Conservation (phyloP, 2,888 invertebrate genomes). For the Esperia sulphurella region DNA sequence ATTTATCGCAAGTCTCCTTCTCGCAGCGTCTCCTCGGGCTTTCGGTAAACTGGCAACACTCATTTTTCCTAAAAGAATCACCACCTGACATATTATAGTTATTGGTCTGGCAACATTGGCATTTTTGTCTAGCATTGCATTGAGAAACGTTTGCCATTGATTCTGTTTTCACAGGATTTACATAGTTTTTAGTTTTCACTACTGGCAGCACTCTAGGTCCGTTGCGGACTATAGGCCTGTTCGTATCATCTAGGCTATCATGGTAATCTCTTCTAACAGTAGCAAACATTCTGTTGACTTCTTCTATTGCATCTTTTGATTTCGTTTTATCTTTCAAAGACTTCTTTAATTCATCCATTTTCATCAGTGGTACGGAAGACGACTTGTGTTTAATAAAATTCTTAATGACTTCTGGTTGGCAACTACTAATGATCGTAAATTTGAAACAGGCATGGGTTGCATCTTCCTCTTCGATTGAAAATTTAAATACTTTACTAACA, state of each 20-base stretch:
- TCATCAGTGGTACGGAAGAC: slow-evolving; percentile 68
- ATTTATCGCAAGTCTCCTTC: slow-evolving; percentile 32
- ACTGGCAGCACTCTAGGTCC: slow-evolving; percentile 65
- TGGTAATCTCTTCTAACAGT: slow-evolving; percentile 35
- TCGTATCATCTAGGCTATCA: slow-evolving; percentile 26
- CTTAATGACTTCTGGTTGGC: slow-evolving; percentile 32
- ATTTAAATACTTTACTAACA: slow-evolving; percentile 41
- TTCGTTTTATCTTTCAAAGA: slow-evolving; percentile 49
- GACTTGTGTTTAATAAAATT: slow-evolving; percentile 54
- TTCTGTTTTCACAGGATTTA: neutral
- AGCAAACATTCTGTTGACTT: slow-evolving; percentile 68
- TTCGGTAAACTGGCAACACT: slow-evolving; percentile 27
- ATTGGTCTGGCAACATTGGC: slow-evolving; percentile 37
- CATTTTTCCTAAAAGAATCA: slow-evolving; percentile 35
- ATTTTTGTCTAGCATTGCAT: slow-evolving; percentile 12
- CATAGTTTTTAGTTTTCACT: slow-evolving; percentile 37
- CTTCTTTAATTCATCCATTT: slow-evolving; percentile 59
- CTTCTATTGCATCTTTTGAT: slow-evolving; percentile 61
- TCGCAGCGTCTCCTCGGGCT: neutral
- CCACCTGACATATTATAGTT: slow-evolving; percentile 50
- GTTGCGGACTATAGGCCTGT: slow-evolving; percentile 50
- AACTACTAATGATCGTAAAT: slow-evolving; percentile 41
- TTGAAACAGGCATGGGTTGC: slow-evolving; percentile 27
- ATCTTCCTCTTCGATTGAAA: slow-evolving; percentile 38
- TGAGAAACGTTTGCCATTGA: neutral